phyloP scores from a whole-genome alignment of 2,888 invertebrate species.

The Allacma fusca region DNA sequence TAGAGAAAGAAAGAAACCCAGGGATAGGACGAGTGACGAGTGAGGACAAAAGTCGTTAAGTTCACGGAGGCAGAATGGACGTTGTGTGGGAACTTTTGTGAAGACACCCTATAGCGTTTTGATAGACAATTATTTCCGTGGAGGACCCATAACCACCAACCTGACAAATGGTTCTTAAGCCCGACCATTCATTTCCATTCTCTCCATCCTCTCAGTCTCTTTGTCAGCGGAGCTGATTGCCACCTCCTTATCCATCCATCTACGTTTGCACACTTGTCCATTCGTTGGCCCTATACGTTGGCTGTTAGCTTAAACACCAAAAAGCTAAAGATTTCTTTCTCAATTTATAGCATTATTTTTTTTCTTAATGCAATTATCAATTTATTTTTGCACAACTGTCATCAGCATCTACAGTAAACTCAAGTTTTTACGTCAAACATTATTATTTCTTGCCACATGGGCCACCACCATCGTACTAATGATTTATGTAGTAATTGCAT shows the following conservation, averaged over 20 bases:
- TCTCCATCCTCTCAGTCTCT: constrained; percentile 16
- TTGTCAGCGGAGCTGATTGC: constrained; percentile 9
- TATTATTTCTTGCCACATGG: too few relatives aligned
- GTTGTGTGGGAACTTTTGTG: constrained; percentile 54
- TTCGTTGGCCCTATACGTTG: too few relatives aligned
- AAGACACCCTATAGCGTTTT: constrained; percentile 54
- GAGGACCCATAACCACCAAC: constrained; percentile 39
- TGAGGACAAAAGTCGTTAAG: constrained; percentile 60
- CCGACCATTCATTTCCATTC: constrained; percentile 39
- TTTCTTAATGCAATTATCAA: too few relatives aligned
- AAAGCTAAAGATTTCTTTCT: too few relatives aligned
- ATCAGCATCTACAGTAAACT: too few relatives aligned
- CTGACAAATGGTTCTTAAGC: constrained; percentile 47
- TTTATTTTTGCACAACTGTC: too few relatives aligned
- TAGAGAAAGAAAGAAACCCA: constrained; percentile 16
- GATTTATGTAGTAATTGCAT: too few relatives aligned
- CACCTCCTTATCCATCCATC: constrained; percentile 32
- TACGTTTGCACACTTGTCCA: constrained; percentile 32
- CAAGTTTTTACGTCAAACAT: too few relatives aligned
- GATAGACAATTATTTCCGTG: constrained; percentile 56
- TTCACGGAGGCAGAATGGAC: constrained; percentile 54
- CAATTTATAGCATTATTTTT: too few relatives aligned
- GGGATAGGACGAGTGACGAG: constrained; percentile 50
- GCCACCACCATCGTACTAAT: too few relatives aligned
- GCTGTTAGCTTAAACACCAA: too few relatives aligned